A percentile compares a stretch with the other conserved stretches of the same genome.
phyloP scores from a whole-genome alignment of 2,797 vertebrate genomes.

The Smutsia temminckii region DNA sequence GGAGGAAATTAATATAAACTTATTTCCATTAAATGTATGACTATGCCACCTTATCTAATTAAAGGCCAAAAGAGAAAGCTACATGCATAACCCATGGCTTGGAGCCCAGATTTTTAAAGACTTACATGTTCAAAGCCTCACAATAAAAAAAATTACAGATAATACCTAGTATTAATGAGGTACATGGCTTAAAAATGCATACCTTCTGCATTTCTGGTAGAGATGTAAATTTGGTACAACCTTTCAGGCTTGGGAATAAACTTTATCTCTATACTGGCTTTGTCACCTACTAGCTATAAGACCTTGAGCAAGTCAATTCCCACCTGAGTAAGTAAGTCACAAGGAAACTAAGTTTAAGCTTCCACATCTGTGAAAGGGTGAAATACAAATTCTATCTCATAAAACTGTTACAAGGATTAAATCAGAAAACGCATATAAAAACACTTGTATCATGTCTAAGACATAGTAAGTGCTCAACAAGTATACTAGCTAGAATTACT shows the following conservation, averaged over 20 bases:
- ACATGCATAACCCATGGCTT: neutral
- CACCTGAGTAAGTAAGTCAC: neutral
- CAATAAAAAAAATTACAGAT: neutral
- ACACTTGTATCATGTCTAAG: neutral
- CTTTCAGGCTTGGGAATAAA: constrained; percentile 10
- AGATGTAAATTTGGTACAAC: constrained; percentile 12
- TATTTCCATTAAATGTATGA: constrained; percentile 10
- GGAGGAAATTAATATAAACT: constrained; percentile 26
- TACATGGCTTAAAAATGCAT: neutral
- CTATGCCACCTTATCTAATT: neutral
- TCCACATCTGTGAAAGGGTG: neutral
- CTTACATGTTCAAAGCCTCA: constrained; percentile 31
- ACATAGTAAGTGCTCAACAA: constrained; percentile 6
- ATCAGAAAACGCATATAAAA: neutral
- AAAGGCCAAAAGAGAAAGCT: constrained; percentile 2
- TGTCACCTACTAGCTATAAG: neutral
- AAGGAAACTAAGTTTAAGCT: constrained; percentile 26
- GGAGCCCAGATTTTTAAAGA: neutral
- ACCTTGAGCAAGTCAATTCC: constrained; percentile 1
- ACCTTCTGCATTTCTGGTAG: neutral
- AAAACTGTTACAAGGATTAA: constrained; percentile 6
- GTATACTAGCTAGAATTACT: constrained; percentile 11
- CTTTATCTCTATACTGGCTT: neutral
- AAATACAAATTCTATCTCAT: constrained; percentile 29
- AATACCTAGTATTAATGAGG: neutral